Evolutionary conservation across 2,888 invertebrate genomes (phyloP).

Genomic region (Drosophila formosana): DNA sequence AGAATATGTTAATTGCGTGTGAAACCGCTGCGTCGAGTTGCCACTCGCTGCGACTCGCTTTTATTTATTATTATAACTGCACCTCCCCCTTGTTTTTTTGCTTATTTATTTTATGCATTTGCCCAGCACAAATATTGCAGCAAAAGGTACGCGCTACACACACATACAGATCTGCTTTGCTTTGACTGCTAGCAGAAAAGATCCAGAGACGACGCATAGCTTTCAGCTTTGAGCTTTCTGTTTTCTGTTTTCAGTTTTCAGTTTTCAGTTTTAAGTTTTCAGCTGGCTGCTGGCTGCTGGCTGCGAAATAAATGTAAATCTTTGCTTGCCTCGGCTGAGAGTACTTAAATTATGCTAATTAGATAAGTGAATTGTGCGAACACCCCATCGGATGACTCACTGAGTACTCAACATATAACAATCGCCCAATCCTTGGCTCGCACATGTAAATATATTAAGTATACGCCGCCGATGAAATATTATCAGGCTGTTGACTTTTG

Average conservation of each 20-base stretch:
- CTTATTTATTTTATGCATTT: constrained; percentile 27
- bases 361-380: constrained; percentile 36
- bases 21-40: constrained; percentile 75
- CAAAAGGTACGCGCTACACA: constrained; percentile 26
- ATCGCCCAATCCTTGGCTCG: not conserved
- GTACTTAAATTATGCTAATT: constrained; percentile 52
- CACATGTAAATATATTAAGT: not conserved
- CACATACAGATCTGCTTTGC: constrained; percentile 9
- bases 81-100: constrained; percentile 3
- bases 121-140: constrained; percentile 45
- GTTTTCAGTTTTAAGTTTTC: too few relatives aligned
- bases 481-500: not conserved
- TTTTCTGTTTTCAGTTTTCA: not conserved
- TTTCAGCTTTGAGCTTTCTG: constrained; percentile 2
- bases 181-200: constrained; percentile 8
- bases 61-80: constrained; percentile 76
- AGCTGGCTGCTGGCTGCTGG: constrained; percentile 4
- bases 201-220: constrained; percentile 14
- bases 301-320: constrained; percentile 24
- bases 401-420: not conserved
- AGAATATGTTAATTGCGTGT: constrained; percentile 80
- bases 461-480: constrained; percentile 2
- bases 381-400: not conserved
- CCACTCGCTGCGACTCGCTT: constrained; percentile 57
- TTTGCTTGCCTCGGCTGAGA: constrained; percentile 15